Evolutionary conservation across 2,797 vertebrate genomes (phyloP).

Genomic region (Cercopithecus diana): DNA sequence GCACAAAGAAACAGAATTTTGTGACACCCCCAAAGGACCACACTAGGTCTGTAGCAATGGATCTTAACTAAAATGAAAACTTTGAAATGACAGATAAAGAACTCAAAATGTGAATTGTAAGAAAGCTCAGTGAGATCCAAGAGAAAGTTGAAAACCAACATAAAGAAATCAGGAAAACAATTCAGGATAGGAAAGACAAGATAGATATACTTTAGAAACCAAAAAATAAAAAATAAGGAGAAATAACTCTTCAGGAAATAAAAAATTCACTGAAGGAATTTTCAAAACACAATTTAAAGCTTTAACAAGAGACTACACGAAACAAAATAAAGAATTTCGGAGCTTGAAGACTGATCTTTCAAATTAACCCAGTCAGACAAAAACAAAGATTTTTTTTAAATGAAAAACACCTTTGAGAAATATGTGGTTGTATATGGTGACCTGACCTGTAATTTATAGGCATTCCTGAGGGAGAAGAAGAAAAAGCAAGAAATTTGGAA

Average conservation of each 20-base stretch:
- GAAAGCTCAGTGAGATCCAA: background rate
- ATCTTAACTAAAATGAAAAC: background rate
- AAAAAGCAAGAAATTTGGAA: background rate
- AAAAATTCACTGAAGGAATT: background rate
- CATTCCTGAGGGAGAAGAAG: background rate
- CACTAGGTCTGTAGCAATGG: background rate
- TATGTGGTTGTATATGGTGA: background rate
- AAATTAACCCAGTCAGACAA: background rate
- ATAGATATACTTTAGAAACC: background rate
- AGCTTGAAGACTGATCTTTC: background rate
- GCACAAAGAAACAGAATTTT: background rate
- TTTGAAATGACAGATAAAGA: background rate
- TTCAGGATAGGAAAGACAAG: background rate
- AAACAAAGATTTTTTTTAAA: background rate
- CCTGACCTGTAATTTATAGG: background rate
- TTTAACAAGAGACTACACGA: background rate
- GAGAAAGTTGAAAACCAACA: background rate
- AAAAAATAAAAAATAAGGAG: background rate
- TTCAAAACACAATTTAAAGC: background rate
- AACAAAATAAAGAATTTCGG: background rate
- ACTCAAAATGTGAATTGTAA: background rate
- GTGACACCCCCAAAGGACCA: background rate
- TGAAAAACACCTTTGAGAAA: background rate
- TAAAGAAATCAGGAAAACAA: background rate
- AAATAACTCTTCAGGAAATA: background rate